These are phyloP conservation scores for Phrixothrix hirtus DNA, from an alignment of 2,888 invertebrate genomes.

Conservation along the genomic window DNA sequence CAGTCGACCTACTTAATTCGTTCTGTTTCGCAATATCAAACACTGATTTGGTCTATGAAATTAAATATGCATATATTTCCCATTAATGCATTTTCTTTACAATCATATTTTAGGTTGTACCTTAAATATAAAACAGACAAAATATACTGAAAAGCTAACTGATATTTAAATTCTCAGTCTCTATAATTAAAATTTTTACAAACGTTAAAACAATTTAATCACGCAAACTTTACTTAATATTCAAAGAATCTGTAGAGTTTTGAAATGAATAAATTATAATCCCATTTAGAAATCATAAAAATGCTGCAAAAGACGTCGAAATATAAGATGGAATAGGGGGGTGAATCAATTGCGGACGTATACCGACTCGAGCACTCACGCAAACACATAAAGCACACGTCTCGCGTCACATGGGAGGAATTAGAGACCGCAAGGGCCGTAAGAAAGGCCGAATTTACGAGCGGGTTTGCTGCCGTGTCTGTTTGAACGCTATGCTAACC, in stretches of 20 bases:
- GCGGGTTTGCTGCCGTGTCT: slow-evolving; percentile 49
- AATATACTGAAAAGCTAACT: too few species aligned
- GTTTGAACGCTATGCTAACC: slow-evolving; percentile 49
- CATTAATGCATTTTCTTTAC: too few species aligned
- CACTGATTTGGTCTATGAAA: neutral
- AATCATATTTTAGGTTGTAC: too few species aligned
- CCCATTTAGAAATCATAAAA: slow-evolving; percentile 33
- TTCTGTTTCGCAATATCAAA: neutral
- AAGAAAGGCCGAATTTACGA: slow-evolving; percentile 55
- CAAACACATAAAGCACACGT: slow-evolving; percentile 56
- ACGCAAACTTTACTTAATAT: too few species aligned
- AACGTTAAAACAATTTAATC: too few species aligned
- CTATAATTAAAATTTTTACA: too few species aligned
- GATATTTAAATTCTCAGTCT: too few species aligned
- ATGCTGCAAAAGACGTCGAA: slow-evolving; percentile 29
- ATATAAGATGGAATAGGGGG: slow-evolving; percentile 29
- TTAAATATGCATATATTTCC: neutral
- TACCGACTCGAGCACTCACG: slow-evolving; percentile 52
- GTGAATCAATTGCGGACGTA: slow-evolving; percentile 53
- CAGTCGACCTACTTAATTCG: neutral
- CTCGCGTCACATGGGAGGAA: slow-evolving; percentile 56
- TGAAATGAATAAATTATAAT: slow-evolving; percentile 33
- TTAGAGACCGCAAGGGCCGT: slow-evolving; percentile 54
- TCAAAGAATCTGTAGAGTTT: too few species aligned
- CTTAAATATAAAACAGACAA: too few species aligned